These are phyloP conservation scores for Anastrepha ludens DNA, from an alignment of 1,140 invertebrate genomes.

Conservation along the genomic window DNA sequence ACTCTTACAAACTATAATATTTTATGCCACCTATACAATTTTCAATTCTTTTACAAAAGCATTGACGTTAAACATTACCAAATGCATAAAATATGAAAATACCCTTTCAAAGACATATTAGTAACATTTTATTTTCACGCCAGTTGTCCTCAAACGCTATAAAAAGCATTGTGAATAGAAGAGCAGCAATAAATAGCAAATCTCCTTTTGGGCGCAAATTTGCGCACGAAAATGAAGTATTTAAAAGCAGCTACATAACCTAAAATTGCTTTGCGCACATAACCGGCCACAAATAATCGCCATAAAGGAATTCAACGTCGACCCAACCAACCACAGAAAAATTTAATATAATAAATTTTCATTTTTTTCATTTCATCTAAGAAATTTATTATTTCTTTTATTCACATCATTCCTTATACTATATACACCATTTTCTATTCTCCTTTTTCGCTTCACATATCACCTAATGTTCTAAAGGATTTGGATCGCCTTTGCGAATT, in stretches of 20 bases:
- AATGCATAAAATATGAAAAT: background rate
- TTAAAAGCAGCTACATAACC: background rate
- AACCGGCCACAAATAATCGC: background rate
- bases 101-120: background rate
- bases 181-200: background rate
- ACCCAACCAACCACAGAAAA: background rate
- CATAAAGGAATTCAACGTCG: background rate
- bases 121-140: background rate
- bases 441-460: slow-evolving; percentile 20
- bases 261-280: background rate
- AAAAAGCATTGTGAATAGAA: too few relatives aligned
- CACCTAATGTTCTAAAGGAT: slow-evolving; percentile 58
- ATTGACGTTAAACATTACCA: background rate
- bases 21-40: background rate
- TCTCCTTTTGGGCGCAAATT: background rate
- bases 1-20: too few relatives aligned
- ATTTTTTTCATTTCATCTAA: background rate
- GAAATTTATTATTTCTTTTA: too few relatives aligned
- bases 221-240: background rate
- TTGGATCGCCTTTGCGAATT: slow-evolving; percentile 68
- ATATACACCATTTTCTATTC: too few relatives aligned
- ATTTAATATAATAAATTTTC: slow-evolving; percentile 27
- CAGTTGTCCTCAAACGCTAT: too few relatives aligned
- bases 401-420: background rate
- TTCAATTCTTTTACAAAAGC: background rate